phyloP scores from a whole-genome alignment of 2,888 invertebrate species.

The Eilema depressum region DNA sequence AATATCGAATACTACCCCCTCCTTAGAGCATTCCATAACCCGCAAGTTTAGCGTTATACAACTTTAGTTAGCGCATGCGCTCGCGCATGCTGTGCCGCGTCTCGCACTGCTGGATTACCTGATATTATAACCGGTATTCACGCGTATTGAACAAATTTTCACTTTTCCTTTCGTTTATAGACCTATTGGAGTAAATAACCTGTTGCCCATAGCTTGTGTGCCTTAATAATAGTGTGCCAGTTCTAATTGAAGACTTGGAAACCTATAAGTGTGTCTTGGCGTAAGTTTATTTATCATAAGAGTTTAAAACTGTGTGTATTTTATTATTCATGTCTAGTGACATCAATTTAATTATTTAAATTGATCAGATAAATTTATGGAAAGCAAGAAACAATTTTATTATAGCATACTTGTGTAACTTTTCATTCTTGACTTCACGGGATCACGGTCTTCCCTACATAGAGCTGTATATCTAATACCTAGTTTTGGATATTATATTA shows the following conservation, averaged over 20 bases:
- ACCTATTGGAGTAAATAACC: conserved; percentile 33
- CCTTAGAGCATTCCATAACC: conserved; percentile 48
- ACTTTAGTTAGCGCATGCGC: conserved; percentile 62
- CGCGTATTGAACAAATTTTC: conserved; percentile 54
- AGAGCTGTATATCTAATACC: too few relatives aligned
- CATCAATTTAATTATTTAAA: background rate
- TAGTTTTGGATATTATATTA: too few relatives aligned
- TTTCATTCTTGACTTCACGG: too few relatives aligned
- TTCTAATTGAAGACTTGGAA: background rate
- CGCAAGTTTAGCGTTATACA: conserved; percentile 60
- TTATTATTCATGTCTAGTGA: background rate
- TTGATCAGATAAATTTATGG: too few relatives aligned
- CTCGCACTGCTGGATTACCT: conserved; percentile 49
- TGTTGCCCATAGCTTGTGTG: conserved; percentile 21
- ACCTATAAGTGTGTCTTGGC: background rate
- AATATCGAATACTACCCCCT: conserved; percentile 48
- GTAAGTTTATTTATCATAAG: conserved; percentile 30
- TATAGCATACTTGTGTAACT: too few relatives aligned
- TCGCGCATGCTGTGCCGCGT: conserved; percentile 57
- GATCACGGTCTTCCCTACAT: too few relatives aligned
- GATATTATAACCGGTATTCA: conserved; percentile 45
- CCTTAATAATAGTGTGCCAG: conserved; percentile 27
- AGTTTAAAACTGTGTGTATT: too few relatives aligned
- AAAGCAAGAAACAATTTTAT: too few relatives aligned
- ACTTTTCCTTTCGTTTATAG: conserved; percentile 51